Base-by-base conservation (phyloP, 2,888 invertebrate genomes). In the Stenoptilia bipunctidactyla region DNA sequence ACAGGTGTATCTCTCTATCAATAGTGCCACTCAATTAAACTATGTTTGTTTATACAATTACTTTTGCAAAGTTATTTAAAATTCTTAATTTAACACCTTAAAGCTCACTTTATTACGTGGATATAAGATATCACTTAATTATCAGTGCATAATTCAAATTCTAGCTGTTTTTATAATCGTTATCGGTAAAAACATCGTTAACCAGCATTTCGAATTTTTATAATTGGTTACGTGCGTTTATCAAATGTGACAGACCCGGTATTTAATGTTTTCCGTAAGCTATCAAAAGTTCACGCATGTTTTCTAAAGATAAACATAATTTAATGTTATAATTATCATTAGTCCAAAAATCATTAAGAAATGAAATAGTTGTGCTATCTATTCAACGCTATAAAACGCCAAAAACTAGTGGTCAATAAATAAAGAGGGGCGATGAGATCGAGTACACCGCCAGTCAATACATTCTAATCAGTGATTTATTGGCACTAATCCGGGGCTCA, bases 381-480 rank as follows among this genome's bases (percentile, higher is more conserved):
- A 30, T 30, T 20, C 4, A 10, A 30, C 30, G 10, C 62, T 58
- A 62, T 76, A 74, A 77, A 73, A 69, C 55, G 58, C 65, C 70
- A 66, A 66, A 75, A 71, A 54, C 52, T 66, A 68, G 64, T 63
- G 64, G 61, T 56, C 57, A 59, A 68, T 79, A 77, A 74, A 77
- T 69, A 75, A 70, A 30, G 4, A 8, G 30, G 57, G 63, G 66
- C 55, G 61, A 68, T 64, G 66, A 55, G 61, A 68, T 64, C 67
- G 58, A 61, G 76, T 68, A 72, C 74, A 79, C 71, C 68, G 73
- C 75, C 73, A 79, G 82, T 83, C 80, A 83, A 80, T 80, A 80
- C 80, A 80, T 79, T 83, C 75, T 82, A 83, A 83, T 82, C 83
- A 83, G 76, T 82, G 83, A 83, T 83, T 80, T 83, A 83, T 80